A percentile compares a stretch with the other conserved stretches of the same genome.
phyloP scores from a whole-genome alignment of 1,140 invertebrate species.

The Drosophila ironensis region DNA sequence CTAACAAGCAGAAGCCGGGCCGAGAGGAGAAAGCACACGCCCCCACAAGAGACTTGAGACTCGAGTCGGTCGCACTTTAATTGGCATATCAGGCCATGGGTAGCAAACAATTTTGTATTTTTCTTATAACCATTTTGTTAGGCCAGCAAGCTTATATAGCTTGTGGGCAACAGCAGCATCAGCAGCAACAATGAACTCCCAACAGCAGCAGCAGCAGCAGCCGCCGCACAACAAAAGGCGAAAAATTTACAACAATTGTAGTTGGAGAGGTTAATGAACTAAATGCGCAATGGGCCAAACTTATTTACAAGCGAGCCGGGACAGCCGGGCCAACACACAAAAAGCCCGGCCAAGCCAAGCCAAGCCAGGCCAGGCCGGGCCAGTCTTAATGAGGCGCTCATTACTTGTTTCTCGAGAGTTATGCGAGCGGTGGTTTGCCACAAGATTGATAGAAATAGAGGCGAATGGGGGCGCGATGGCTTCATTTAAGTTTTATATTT shows the following conservation, averaged over 20 bases:
- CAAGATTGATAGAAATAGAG: constrained; percentile 28
- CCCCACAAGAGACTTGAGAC: constrained; percentile 33
- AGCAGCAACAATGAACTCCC: constrained; percentile 56
- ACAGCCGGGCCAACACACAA: constrained; percentile 15
- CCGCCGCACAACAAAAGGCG: constrained; percentile 27
- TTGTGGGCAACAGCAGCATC: constrained; percentile 47
- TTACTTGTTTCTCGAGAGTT: constrained; percentile 55
- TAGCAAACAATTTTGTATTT: constrained; percentile 57
- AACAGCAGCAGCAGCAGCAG: neutral
- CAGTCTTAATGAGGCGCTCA: constrained; percentile 67
- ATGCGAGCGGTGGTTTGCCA: constrained; percentile 18
- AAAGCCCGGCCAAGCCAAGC: too few relatives aligned
- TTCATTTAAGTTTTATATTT: constrained; percentile 39
- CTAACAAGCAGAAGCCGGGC: constrained; percentile 21
- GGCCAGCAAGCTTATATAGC: constrained; percentile 68
- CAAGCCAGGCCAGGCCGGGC: too few relatives aligned
- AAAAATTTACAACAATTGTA: constrained; percentile 76
- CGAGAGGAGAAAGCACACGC: constrained; percentile 46
- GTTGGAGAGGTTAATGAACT: constrained; percentile 75
- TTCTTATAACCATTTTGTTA: constrained; percentile 68
- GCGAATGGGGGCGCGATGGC: constrained; percentile 22
- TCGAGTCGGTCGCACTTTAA: constrained; percentile 70
- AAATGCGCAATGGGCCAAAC: constrained; percentile 75
- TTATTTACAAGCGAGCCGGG: constrained; percentile 49
- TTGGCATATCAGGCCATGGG: constrained; percentile 72